These are phyloP conservation scores for Drosophila anomalata DNA, from an alignment of 2,888 invertebrate species.

Conservation along the genomic window DNA sequence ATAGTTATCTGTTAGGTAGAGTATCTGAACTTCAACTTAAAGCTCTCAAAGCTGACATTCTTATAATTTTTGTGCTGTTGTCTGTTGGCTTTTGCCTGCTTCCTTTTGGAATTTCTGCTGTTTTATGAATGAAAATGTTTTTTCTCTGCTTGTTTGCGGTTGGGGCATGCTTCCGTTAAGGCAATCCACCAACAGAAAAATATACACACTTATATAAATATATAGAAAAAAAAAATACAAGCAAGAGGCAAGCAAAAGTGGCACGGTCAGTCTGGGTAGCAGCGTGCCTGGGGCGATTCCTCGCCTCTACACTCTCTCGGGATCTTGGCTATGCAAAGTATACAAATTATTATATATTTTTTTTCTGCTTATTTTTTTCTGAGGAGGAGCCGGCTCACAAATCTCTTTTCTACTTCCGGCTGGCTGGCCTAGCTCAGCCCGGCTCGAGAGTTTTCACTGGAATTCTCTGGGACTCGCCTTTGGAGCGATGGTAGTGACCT, in stretches of 20 bases:
- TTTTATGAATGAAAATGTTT: conserved; percentile 75
- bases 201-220: not conserved
- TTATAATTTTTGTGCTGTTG: conserved; percentile 44
- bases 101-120: conserved; percentile 74
- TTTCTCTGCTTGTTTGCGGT: conserved; percentile 49
- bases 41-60: conserved; percentile 11
- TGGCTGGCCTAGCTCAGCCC: conserved; percentile 2
- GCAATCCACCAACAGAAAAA: conserved; percentile 34
- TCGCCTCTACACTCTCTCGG: not conserved
- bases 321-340: conserved; percentile 44
- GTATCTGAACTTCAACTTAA: conserved; percentile 7
- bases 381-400: conserved; percentile 26
- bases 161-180: conserved; percentile 76
- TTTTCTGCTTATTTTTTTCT: conserved; percentile 23
- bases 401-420: conserved; percentile 47
- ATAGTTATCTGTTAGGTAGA: not conserved
- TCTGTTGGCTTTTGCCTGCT: conserved; percentile 54
- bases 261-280: conserved; percentile 59
- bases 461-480: conserved; percentile 42
- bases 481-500: conserved; percentile 49
- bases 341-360: conserved; percentile 19
- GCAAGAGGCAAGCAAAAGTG: conserved; percentile 57
- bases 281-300: conserved; percentile 22
- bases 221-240: not conserved
- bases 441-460: conserved; percentile 57